A percentile compares a stretch with the other conserved stretches of the same genome.
Conservation (phyloP, 2,113 vertebrate genomes). For the Crotalus helleri region DNA sequence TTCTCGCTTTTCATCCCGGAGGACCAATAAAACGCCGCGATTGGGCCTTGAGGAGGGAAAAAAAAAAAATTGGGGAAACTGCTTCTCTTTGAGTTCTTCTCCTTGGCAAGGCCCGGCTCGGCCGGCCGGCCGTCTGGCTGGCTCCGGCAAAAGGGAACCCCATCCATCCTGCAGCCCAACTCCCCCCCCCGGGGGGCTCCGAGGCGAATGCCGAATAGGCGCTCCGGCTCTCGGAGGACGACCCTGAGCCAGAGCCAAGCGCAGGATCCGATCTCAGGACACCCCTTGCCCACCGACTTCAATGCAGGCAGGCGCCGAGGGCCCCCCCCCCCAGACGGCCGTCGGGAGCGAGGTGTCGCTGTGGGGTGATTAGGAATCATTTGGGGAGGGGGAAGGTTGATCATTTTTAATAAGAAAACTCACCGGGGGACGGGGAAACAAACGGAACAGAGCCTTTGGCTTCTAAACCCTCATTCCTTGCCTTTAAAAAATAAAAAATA, state of each 20-base stretch:
- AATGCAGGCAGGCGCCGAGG: neutral
- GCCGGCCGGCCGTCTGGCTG: neutral
- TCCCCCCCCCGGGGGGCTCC: neutral
- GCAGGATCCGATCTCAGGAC: neutral
- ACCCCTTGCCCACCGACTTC: neutral
- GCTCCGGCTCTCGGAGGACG: neutral
- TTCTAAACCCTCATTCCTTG: neutral
- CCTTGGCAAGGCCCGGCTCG: neutral
- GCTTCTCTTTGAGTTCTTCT: neutral
- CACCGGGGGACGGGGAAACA: neutral
- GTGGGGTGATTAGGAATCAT: neutral
- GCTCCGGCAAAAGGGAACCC: neutral
- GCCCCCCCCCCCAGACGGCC: neutral
- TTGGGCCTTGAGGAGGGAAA: conserved; percentile 7
- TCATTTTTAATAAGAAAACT: neutral
- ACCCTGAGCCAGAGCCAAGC: neutral
- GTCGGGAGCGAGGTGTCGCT: neutral
- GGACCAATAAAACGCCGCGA: conserved; percentile 64
- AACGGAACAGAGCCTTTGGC: neutral
- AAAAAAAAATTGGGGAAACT: neutral
- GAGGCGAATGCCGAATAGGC: neutral
- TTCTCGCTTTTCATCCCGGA: conserved; percentile 78
- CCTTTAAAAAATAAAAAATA: neutral
- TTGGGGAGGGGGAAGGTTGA: neutral
- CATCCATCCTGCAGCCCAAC: neutral